Conservation (phyloP, 2,113 vertebrate genomes). For the Leptobrachium leishanense region DNA sequence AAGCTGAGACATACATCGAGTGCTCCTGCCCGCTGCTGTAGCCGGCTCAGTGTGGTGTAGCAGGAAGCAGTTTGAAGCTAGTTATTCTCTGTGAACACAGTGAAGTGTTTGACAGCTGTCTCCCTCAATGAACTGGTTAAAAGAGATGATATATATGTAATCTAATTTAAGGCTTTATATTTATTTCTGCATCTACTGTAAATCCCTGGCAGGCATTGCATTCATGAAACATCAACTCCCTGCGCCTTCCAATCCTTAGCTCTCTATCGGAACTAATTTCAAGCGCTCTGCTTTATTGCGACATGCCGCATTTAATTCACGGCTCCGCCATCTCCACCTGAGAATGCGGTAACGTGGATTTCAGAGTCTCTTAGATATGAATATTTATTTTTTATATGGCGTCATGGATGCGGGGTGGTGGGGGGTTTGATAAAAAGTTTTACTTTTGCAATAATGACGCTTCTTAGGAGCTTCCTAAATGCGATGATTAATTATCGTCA, state of each 20-base stretch:
- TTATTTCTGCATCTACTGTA: background rate
- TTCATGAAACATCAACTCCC: conserved; percentile 3
- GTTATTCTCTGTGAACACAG: conserved; percentile 7
- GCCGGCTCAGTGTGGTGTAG: conserved; percentile 2
- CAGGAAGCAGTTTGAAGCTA: conserved; percentile 9
- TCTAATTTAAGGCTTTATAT: conserved; percentile 28
- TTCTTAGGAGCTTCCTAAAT: too few relatives aligned
- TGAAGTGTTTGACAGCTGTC: conserved; percentile 29
- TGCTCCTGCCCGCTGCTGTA: background rate
- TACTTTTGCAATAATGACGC: too few relatives aligned
- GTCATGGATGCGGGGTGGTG: too few relatives aligned
- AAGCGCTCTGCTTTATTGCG: background rate
- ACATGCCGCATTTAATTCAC: conserved; percentile 10
- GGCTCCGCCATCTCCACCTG: background rate
- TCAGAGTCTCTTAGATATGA: too few relatives aligned
- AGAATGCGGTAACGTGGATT: background rate
- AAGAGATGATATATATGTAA: conserved; percentile 33
- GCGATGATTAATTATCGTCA: too few relatives aligned
- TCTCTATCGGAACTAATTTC: background rate
- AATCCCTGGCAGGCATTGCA: background rate
- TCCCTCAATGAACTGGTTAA: conserved; percentile 28
- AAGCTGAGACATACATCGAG: conserved; percentile 9
- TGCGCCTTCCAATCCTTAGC: conserved; percentile 3
- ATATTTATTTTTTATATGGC: too few relatives aligned
- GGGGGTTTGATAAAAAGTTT: too few relatives aligned